Evolutionary conservation across 2,888 invertebrate genomes (phyloP).

Genomic region (Geotrupes spiniger): DNA sequence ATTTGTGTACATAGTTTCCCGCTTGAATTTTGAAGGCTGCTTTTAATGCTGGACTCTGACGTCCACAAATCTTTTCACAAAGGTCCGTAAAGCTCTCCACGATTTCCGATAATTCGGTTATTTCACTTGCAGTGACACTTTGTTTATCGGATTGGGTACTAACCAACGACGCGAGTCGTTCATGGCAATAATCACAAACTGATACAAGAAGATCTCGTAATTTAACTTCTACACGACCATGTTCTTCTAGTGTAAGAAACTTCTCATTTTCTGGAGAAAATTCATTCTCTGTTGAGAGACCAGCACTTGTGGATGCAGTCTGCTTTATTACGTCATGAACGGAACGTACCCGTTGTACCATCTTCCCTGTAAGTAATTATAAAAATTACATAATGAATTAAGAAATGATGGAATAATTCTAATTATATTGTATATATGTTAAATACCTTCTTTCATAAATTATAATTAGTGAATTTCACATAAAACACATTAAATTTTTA

Average conservation of each 20-base stretch:
- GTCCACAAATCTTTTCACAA: conserved; percentile 73
- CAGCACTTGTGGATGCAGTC: conserved; percentile 66
- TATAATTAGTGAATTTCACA: too few species aligned
- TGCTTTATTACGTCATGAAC: conserved; percentile 76
- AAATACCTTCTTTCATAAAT: too few species aligned
- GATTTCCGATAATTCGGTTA: conserved; percentile 71
- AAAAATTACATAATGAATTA: too few species aligned
- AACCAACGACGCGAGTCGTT: conserved; percentile 85
- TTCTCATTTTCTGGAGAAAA: conserved; percentile 58
- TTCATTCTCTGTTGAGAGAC: conserved; percentile 44
- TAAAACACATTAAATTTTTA: too few species aligned
- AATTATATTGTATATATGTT: too few species aligned
- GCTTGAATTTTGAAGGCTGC: conserved; percentile 85
- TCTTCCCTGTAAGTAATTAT: conserved; percentile 48
- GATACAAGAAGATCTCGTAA: conserved; percentile 74
- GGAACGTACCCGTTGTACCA: conserved; percentile 72
- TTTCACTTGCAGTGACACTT: conserved; percentile 71
- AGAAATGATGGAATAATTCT: too few species aligned
- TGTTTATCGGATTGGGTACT: conserved; percentile 73
- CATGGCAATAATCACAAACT: conserved; percentile 91
- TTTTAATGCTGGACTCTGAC: conserved; percentile 74
- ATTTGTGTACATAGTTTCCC: conserved; percentile 84
- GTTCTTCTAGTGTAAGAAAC: conserved; percentile 68
- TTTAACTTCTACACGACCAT: conserved; percentile 65
- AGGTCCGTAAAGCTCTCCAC: conserved; percentile 76